These are phyloP conservation scores for Eupeodes latifasciatus DNA, from an alignment of 2,888 invertebrate genomes.

Conservation along the genomic window DNA sequence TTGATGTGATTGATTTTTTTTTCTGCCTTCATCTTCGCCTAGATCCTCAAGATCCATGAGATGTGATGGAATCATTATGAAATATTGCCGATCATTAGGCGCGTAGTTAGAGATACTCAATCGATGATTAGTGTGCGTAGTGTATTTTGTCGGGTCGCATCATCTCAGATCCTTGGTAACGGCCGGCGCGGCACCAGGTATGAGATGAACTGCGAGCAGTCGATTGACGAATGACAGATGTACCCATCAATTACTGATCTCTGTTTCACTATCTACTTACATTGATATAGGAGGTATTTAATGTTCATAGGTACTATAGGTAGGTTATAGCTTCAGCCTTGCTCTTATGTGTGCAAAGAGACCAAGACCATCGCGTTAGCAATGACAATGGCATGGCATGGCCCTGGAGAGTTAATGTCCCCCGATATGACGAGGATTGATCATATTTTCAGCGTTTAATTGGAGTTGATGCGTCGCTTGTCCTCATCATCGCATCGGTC, in stretches of 20 bases:
- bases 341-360: background rate
- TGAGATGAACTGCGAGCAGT: background rate
- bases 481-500: slow-evolving; percentile 51
- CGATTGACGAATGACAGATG: slow-evolving; percentile 75
- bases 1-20: slow-evolving; percentile 76
- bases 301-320: background rate
- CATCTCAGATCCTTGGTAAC: slow-evolving; percentile 2
- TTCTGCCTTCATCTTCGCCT: slow-evolving; percentile 39
- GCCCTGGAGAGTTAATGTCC: slow-evolving; percentile 60
- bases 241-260: slow-evolving; percentile 69
- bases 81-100: slow-evolving; percentile 78
- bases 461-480: slow-evolving; percentile 69
- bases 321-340: slow-evolving; percentile 1
- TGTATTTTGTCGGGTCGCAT: background rate
- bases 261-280: background rate
- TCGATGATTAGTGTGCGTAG: slow-evolving; percentile 51
- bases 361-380: background rate
- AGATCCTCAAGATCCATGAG: slow-evolving; percentile 63
- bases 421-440: slow-evolving; percentile 63
- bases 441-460: slow-evolving; percentile 75
- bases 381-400: slow-evolving; percentile 55
- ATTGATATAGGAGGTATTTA: no score
- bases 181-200: slow-evolving; percentile 20
- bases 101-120: slow-evolving; percentile 69
- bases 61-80: slow-evolving; percentile 78